These are phyloP conservation scores for Babylonia areolata DNA, from an alignment of 1,140 invertebrate species.

Conservation along the genomic window DNA sequence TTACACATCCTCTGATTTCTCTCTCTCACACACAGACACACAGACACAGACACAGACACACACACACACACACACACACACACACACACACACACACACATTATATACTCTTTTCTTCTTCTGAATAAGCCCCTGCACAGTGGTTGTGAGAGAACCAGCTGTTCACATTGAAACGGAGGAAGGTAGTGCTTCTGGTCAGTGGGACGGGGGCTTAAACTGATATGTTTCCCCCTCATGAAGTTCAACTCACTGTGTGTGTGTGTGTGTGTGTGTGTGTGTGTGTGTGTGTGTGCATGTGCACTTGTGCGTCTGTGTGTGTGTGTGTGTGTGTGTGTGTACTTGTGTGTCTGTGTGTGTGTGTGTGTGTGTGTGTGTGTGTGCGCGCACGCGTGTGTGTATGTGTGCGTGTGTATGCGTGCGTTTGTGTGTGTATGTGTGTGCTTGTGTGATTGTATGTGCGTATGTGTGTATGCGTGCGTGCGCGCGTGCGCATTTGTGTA, in stretches of 20 bases:
- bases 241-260: not conserved
- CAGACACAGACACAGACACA: too few relatives aligned
- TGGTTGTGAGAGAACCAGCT: too few relatives aligned
- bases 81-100: too few relatives aligned
- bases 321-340: constrained; percentile 3
- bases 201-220: too few relatives aligned
- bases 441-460: not conserved
- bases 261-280: constrained; percentile 13
- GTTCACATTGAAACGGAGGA: too few relatives aligned
- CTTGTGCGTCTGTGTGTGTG: constrained; percentile 4
- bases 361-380: constrained; percentile 10
- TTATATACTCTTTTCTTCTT: too few relatives aligned
- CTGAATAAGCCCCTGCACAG: too few relatives aligned
- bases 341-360: constrained; percentile 14
- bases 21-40: too few relatives aligned
- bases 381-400: not conserved
- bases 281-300: constrained; percentile 4
- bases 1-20: too few relatives aligned
- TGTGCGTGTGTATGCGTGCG: not conserved
- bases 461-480: constrained; percentile 11
- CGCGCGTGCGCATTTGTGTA: not conserved
- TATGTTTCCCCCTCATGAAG: too few relatives aligned
- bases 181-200: too few relatives aligned
- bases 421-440: constrained; percentile 2
- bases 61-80: too few relatives aligned